Evolutionary conservation across 2,888 invertebrate species (phyloP), one percentile per base, ranked within the genome.

Genomic region (Apamea sordens): DNA sequence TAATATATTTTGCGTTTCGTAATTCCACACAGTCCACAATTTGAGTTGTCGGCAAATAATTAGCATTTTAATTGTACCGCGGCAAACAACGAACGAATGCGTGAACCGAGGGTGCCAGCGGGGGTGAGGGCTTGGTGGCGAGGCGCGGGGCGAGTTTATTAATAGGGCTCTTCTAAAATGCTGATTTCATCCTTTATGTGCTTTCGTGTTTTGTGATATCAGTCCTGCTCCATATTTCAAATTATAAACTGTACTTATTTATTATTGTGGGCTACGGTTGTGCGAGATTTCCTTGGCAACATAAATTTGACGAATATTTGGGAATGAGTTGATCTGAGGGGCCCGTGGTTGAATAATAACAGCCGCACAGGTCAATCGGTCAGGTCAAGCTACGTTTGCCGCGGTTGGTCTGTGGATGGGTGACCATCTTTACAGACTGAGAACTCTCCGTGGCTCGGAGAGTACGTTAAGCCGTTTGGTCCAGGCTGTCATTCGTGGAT

Each of bases 51-150:
- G 90, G 92, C 94, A 92, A 95, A 94, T 93, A 94, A 95, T 95
- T 95, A 94, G 93, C 95, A 94, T 94, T 94, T 95, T 94, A 94
- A 95, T 94, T 94, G 94, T 93, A 83, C 87, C 89, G 84, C 89
- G 88, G 87, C 90, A 92, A 93, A 92, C 92, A 91, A 88, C 87
- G 84, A 91, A 84, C 73, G 82, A 87, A 89, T 88, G 91, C 88
- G 91, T 89, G 91, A 89, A 77, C 72, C 67, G 74, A 56, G 69
- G 84, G 64, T 80, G 78, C 56, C 53, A 32, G 78, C 71, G 74
- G 87, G 77, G 80, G 50, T 41, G 71, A 67, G 76, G 76, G 82
- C 53, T 56, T 75, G 83, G 73, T 67, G 71, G 77, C 10, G 79
- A n/a, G 61, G 80, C 18, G 69, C n/a, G 68, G 32, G 77, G 67